Conservation (phyloP, 2,888 invertebrate genomes). For the Caenorhabditis sp. region DNA sequence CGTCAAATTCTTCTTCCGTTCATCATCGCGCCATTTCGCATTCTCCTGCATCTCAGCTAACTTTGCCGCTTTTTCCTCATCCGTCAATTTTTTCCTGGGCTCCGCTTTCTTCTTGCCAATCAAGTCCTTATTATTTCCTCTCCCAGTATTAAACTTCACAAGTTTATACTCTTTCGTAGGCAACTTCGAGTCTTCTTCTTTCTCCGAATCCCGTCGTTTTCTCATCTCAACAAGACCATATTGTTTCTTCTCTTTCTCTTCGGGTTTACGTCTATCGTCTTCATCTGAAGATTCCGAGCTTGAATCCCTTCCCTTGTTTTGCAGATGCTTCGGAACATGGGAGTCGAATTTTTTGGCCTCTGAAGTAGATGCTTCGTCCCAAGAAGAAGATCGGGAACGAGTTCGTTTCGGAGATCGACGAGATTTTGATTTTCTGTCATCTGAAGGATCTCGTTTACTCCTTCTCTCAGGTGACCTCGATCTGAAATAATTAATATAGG, state of each 20-base stretch:
- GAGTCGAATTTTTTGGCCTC: neutral
- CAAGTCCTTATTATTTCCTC: constrained; percentile 12
- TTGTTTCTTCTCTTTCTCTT: constrained; percentile 7
- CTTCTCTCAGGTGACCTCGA: no score
- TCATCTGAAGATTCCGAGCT: constrained; percentile 1
- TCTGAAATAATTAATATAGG: no score
- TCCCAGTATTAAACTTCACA: constrained; percentile 26
- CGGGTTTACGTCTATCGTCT: neutral
- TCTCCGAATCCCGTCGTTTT: constrained; percentile 18
- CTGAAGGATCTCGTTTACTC: no score
- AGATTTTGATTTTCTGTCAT: neutral
- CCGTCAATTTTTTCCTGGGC: constrained; percentile 28
- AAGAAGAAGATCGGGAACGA: neutral
- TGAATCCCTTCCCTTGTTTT: neutral
- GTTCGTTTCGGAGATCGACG: neutral
- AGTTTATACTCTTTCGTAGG: constrained; percentile 31
- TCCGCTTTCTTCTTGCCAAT: constrained; percentile 24
- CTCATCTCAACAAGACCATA: constrained; percentile 40
- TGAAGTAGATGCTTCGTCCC: neutral
- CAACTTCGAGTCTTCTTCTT: constrained; percentile 13
- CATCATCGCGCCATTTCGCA: constrained; percentile 50
- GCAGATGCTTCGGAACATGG: neutral
- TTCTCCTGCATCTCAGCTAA: constrained; percentile 61
- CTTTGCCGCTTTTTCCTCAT: constrained; percentile 51
- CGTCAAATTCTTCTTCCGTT: constrained; percentile 24